Evolutionary conservation across 1,140 invertebrate genomes (phyloP), one percentile per base, ranked within the genome.

Genomic region (Pseudomyrmex cubaensis): DNA sequence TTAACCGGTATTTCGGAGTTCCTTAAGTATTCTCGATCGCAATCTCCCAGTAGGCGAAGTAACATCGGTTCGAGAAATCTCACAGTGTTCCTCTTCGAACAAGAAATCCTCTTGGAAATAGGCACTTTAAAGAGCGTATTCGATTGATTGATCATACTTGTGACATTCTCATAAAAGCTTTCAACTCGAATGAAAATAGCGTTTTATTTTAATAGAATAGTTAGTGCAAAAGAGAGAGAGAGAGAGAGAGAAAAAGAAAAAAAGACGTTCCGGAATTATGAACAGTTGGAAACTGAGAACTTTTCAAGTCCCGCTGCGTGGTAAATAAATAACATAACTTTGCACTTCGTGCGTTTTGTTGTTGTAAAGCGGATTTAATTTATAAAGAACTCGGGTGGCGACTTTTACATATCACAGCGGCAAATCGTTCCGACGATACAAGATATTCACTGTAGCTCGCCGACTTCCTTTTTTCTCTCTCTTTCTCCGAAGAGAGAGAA

Each of bases 261-360:
- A 35, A 7, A 35, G 35, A 35, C 35, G 17, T 63, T 54, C 5
- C 54, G 8, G 48, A 64, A n/a, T 67, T 44, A 76, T 56, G 10
- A 44, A 67, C 5, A 10, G 20, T 54, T 17, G 48, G 10, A 15
- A 66, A 66, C 20, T 59, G 57, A 64, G 48, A 10, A 7, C 1
- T 50, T 77, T 12, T 66, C 62, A 20, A 7, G 25, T 54, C 46
- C 22, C 25, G 20, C 2, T 17, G 46, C 10, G 25, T 66, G 5
- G 2, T 54, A 76, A 54, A 76, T 54, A 54, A 8, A 64, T 54
- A 77, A 20, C 62, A 15, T 5, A 44, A 63, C 17, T 76, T 76
- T 54, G 44, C 35, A n/a, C 25, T 2, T 54, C 10, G 62, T 35
- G 35, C 35, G 35, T 50, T 54, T 67, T 66, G 66, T 67, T 67